These are phyloP conservation scores for Sylvietta virens DNA, from an alignment of 2,113 vertebrate species.

Conservation along the genomic window DNA sequence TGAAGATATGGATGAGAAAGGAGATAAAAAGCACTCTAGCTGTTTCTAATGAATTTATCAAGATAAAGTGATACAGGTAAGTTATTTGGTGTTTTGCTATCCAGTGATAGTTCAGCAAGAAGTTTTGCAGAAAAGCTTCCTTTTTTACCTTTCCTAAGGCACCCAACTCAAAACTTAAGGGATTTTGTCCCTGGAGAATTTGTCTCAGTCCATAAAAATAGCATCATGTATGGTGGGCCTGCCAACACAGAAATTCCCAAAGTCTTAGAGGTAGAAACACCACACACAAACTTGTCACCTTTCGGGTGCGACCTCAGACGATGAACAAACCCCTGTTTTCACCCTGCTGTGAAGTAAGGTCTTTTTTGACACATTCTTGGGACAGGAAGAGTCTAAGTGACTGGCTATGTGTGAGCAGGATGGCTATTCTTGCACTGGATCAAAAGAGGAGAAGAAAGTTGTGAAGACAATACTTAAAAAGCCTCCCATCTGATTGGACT, in stretches of 20 bases:
- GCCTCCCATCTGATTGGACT: background rate
- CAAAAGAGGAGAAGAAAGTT: slow-evolving; percentile 25
- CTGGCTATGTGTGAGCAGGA: background rate
- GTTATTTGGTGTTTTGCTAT: background rate
- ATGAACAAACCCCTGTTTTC: slow-evolving; percentile 8
- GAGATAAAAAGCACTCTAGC: background rate
- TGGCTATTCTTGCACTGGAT: slow-evolving; percentile 30
- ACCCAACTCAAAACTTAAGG: background rate
- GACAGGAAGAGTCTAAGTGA: background rate
- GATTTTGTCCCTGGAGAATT: background rate
- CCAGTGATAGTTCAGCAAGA: background rate
- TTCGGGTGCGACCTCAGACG: background rate
- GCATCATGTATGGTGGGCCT: background rate
- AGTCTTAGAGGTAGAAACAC: background rate
- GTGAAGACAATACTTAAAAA: slow-evolving; percentile 13
- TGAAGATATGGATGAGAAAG: background rate
- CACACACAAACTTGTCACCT: background rate
- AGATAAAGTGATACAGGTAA: background rate
- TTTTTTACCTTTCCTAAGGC: background rate
- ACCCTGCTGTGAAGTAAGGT: slow-evolving; percentile 16
- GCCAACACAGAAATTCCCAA: background rate
- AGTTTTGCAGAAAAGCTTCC: background rate
- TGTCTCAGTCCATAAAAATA: background rate
- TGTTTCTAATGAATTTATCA: background rate
- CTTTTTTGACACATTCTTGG: slow-evolving; percentile 22